phyloP scores from a whole-genome alignment of 2,113 vertebrate species.

The Pleuronectes platessa region DNA sequence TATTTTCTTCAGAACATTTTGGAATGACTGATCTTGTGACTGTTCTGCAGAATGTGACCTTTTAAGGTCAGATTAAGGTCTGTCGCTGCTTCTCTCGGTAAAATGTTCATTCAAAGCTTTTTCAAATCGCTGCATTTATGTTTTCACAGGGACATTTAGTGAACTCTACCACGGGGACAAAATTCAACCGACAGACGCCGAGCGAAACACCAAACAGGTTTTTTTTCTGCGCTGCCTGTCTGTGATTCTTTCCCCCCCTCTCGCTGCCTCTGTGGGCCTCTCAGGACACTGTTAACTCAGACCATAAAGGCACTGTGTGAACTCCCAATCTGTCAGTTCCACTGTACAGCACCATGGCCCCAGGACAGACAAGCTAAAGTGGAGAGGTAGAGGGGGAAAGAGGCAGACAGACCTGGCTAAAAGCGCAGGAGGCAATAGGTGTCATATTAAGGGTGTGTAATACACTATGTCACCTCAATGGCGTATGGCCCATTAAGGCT shows the following conservation, averaged over 20 bases:
- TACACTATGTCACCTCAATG: slow-evolving; percentile 77
- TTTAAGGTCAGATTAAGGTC: background rate
- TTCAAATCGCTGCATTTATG: background rate
- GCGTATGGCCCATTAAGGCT: slow-evolving; percentile 72
- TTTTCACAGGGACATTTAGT: background rate
- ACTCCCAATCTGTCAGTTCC: slow-evolving; percentile 77
- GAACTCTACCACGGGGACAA: background rate
- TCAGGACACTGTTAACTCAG: slow-evolving; percentile 61
- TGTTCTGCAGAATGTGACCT: background rate
- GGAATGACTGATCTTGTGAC: background rate
- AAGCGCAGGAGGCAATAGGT: slow-evolving; percentile 73
- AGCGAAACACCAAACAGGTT: slow-evolving; percentile 10
- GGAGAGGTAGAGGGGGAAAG: slow-evolving; percentile 54
- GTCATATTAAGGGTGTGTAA: slow-evolving; percentile 79
- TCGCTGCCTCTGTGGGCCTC: slow-evolving; percentile 40
- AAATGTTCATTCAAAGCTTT: background rate
- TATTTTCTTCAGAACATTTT: background rate
- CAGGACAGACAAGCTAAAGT: slow-evolving; percentile 63
- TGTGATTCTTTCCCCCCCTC: background rate
- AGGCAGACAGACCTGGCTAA: slow-evolving; percentile 67
- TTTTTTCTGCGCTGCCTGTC: slow-evolving; percentile 3
- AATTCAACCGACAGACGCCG: background rate
- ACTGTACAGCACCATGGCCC: slow-evolving; percentile 75
- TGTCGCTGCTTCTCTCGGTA: background rate
- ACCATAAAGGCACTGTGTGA: slow-evolving; percentile 63